A percentile compares a stretch with the other conserved stretches of the same genome.
These are phyloP conservation scores for Oedothorax gibbosus DNA, from an alignment of 1,140 invertebrate genomes.

Conservation along the genomic window DNA sequence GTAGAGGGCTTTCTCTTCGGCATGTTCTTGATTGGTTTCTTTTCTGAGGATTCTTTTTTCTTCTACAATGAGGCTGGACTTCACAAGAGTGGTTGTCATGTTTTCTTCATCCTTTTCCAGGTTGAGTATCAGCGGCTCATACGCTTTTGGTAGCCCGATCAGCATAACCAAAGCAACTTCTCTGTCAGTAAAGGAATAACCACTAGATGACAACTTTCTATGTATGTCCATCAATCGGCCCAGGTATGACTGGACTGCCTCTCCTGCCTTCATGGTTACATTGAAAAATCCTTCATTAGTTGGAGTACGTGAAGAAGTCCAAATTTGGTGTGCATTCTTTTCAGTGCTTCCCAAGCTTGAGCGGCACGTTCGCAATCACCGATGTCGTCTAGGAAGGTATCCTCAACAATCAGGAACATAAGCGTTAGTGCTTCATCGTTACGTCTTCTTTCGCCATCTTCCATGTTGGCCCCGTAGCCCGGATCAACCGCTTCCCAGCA, in stretches of 20 bases:
- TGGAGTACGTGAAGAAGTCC: not conserved
- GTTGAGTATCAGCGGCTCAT: conserved; percentile 15
- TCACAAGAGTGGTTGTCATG: not conserved
- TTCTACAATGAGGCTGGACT: conserved; percentile 17
- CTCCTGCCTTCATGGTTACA: too few species aligned
- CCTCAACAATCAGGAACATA: not conserved
- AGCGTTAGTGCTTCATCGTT: conserved; percentile 19
- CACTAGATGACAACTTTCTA: conserved; percentile 14
- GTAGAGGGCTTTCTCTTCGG: conserved; percentile 5
- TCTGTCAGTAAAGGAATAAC: conserved; percentile 22
- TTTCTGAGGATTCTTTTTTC: conserved; percentile 18
- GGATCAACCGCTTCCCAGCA: conserved; percentile 24
- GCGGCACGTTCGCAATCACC: not conserved
- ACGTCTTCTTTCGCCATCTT: not conserved
- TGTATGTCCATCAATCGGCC: not conserved
- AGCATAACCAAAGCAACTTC: conserved; percentile 36
- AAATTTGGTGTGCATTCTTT: too few species aligned
- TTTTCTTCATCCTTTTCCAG: conserved; percentile 26
- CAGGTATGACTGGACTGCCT: too few species aligned
- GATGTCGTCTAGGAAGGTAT: too few species aligned
- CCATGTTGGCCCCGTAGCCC: not conserved
- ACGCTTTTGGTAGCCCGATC: conserved; percentile 1
- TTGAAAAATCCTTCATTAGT: conserved; percentile 24
- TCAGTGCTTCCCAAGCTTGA: conserved; percentile 1
- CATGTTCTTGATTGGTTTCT: not conserved